A percentile compares a stretch with the other conserved stretches of the same genome.
These are phyloP conservation scores for Eristalis intricaria DNA, from an alignment of 2,888 invertebrate species.

Conservation along the genomic window DNA sequence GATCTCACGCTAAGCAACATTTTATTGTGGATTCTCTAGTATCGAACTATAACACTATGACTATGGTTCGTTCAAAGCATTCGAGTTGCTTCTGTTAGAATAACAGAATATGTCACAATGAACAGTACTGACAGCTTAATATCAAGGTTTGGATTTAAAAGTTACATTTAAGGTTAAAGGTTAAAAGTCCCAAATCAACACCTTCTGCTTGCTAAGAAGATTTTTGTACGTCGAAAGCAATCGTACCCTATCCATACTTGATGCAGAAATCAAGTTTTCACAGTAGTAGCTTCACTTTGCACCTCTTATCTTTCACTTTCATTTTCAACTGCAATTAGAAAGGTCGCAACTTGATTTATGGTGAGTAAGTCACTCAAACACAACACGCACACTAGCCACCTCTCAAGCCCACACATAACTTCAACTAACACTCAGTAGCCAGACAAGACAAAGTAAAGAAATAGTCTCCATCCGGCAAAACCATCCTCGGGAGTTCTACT, in stretches of 20 bases:
- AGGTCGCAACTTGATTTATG: not conserved
- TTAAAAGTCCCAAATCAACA: no score
- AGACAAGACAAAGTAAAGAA: slow-evolving; percentile 14
- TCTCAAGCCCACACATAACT: slow-evolving; percentile 23
- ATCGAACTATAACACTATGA: no score
- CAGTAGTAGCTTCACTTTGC: not conserved
- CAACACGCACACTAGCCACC: not conserved
- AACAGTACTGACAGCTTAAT: no score
- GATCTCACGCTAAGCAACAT: no score
- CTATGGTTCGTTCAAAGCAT: no score
- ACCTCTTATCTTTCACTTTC: not conserved
- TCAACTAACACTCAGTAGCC: slow-evolving; percentile 26
- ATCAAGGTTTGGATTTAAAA: no score
- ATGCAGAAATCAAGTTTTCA: not conserved
- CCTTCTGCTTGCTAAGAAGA: no score
- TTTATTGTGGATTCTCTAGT: no score
- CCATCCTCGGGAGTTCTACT: slow-evolving; percentile 71
- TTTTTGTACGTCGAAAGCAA: no score
- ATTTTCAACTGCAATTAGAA: not conserved
- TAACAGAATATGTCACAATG: no score
- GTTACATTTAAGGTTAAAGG: no score
- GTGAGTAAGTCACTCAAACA: not conserved
- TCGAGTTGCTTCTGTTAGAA: no score
- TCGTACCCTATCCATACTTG: not conserved
- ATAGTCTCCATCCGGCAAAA: slow-evolving; percentile 50